Percentiles rank a stretch among this genome's conserved stretches.
These are phyloP conservation scores for Drosophila bipectinata DNA, from an alignment of 1,140 invertebrate genomes.

Conservation along the genomic window DNA sequence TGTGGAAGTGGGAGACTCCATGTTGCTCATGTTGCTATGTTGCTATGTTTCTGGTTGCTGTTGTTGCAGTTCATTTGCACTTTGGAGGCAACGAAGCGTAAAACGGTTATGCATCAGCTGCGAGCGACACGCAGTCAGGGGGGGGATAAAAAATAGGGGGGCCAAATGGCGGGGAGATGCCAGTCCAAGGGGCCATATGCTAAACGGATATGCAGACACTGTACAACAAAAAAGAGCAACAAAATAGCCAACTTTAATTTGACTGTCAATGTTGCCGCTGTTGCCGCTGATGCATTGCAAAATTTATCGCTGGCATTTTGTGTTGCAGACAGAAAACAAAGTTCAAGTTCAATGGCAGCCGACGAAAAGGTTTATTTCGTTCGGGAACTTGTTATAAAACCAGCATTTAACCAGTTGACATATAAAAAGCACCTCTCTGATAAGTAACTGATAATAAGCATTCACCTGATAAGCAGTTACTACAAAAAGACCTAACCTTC, in stretches of 20 bases:
- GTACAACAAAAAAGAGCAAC: slow-evolving; percentile 1
- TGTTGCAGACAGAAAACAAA: slow-evolving; percentile 54
- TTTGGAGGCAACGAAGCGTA: slow-evolving; percentile 63
- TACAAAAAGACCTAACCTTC: slow-evolving; percentile 17
- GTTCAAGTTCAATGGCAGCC: slow-evolving; percentile 73
- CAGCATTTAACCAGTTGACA: slow-evolving; percentile 6
- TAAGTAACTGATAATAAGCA: slow-evolving; percentile 18
- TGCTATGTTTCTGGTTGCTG: slow-evolving; percentile 39
- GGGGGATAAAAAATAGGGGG: not conserved
- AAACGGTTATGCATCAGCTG: slow-evolving; percentile 61
- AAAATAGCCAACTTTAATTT: slow-evolving; percentile 66
- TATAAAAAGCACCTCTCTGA: slow-evolving; percentile 10
- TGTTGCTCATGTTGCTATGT: slow-evolving; percentile 27
- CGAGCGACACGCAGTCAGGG: slow-evolving; percentile 38
- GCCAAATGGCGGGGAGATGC: slow-evolving; percentile 10
- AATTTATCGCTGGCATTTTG: slow-evolving; percentile 62
- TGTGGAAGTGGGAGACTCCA: slow-evolving; percentile 18
- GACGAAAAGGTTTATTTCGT: not conserved
- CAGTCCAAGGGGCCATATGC: slow-evolving; percentile 46
- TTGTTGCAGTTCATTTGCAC: slow-evolving; percentile 72
- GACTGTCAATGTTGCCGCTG: slow-evolving; percentile 53
- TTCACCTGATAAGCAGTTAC: not conserved
- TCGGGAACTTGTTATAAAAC: slow-evolving; percentile 4
- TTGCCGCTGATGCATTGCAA: slow-evolving; percentile 29
- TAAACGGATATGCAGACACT: slow-evolving; percentile 29